Evolutionary conservation across 2,888 invertebrate genomes (phyloP).

Genomic region (Rotaria socialis): DNA sequence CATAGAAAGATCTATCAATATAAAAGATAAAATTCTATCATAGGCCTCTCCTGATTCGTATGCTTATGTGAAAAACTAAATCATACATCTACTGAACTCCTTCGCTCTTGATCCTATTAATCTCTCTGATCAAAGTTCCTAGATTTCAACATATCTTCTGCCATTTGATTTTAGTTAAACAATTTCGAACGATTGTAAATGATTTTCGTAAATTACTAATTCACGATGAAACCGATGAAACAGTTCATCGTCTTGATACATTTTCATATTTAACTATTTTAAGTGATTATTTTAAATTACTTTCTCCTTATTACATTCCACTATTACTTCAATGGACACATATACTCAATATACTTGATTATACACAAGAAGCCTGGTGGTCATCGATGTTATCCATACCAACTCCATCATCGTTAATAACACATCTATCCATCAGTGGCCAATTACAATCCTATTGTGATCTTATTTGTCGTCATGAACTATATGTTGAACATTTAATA

Average conservation of each 20-base stretch:
- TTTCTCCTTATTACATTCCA: neutral
- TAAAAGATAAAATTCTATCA: no score
- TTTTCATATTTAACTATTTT: conserved; percentile 49
- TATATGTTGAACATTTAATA: conserved; percentile 34
- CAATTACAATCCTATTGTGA: conserved; percentile 23
- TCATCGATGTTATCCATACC: neutral
- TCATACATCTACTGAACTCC: no score
- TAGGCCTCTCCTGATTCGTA: no score
- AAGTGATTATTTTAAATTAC: conserved; percentile 29
- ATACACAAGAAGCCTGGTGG: conserved; percentile 71
- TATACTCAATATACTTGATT: conserved; percentile 70
- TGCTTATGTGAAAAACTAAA: no score
- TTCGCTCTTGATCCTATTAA: no score
- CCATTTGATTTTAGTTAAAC: neutral
- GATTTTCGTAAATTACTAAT: conserved; percentile 50
- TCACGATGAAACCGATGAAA: conserved; percentile 64
- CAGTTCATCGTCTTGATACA: conserved; percentile 64
- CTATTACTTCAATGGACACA: conserved; percentile 71
- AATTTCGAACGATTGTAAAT: neutral
- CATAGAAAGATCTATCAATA: no score
- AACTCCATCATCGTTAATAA: neutral
- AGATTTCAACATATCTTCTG: neutral
- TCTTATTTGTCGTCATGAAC: conserved; percentile 24
- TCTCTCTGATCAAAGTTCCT: no score
- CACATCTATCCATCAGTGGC: neutral